A percentile compares a stretch with the other conserved stretches of the same genome.
phyloP scores from a whole-genome alignment of 2,888 invertebrate genomes.

The Apeira syringaria region DNA sequence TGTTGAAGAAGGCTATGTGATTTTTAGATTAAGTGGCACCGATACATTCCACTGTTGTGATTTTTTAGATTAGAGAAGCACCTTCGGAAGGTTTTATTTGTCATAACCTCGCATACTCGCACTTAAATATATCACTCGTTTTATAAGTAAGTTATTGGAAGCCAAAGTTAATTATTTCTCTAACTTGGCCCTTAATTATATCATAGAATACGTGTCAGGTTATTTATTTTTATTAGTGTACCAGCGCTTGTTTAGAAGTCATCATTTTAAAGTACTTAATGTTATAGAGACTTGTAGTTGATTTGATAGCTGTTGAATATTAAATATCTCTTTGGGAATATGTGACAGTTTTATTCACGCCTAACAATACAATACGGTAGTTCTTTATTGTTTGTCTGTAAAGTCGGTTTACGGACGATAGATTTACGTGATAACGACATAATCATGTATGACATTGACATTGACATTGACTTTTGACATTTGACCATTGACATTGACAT shows the following conservation, averaged over 20 bases:
- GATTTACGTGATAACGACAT: too few relatives aligned
- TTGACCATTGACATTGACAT: too few relatives aligned
- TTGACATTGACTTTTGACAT: too few relatives aligned
- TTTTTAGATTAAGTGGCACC: slow-evolving; percentile 72
- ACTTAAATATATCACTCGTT: slow-evolving; percentile 35
- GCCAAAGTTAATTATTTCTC: slow-evolving; percentile 48
- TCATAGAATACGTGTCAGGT: slow-evolving; percentile 28
- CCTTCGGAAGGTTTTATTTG: slow-evolving; percentile 45
- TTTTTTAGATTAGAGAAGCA: slow-evolving; percentile 61
- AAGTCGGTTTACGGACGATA: too few relatives aligned
- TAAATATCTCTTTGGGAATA: slow-evolving; percentile 43
- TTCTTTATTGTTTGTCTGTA: too few relatives aligned
- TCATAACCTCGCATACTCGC: slow-evolving; percentile 15
- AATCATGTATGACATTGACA: too few relatives aligned
- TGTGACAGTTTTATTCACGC: too few relatives aligned
- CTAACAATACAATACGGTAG: too few relatives aligned
- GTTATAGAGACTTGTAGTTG: slow-evolving; percentile 51
- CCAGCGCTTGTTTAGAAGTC: slow-evolving; percentile 40
- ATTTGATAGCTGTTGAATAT: slow-evolving; percentile 69
- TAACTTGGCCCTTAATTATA: slow-evolving; percentile 29
- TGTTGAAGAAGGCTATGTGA: slow-evolving; percentile 77
- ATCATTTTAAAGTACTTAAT: slow-evolving; percentile 45
- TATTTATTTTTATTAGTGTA: slow-evolving; percentile 42
- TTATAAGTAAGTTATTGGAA: slow-evolving; percentile 38
- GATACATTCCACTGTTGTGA: slow-evolving; percentile 78